phyloP scores from a whole-genome alignment of 2,113 vertebrate species.

The Balaeniceps rex region DNA sequence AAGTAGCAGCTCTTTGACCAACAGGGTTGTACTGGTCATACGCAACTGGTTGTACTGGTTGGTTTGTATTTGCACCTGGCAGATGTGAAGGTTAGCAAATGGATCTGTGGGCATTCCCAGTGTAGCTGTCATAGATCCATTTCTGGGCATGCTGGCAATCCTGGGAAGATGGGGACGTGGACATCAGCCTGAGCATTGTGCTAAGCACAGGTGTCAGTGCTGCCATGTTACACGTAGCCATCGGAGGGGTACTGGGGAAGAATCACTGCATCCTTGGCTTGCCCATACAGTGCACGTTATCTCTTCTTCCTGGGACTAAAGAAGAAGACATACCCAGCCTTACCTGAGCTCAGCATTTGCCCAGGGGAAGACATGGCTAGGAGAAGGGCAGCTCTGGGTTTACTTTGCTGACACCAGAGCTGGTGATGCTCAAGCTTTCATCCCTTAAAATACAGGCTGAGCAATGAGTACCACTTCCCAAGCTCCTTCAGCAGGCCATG shows the following conservation, averaged over 20 bases:
- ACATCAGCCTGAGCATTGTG: background rate
- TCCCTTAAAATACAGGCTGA: background rate
- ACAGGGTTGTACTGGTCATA: background rate
- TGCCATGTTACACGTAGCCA: background rate
- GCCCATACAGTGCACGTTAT: background rate
- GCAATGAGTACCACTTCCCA: background rate
- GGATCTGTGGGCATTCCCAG: background rate
- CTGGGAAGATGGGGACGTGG: background rate
- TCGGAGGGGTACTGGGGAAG: rapidly evolving
- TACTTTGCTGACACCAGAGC: background rate
- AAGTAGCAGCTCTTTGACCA: background rate
- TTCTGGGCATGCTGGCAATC: background rate
- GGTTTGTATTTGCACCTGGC: background rate
- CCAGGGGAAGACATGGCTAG: background rate
- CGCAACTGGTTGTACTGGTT: background rate
- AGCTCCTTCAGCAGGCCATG: background rate
- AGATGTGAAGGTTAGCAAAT: background rate
- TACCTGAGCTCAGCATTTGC: background rate
- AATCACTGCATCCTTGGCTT: background rate
- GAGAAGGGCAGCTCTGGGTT: background rate
- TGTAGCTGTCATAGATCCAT: background rate
- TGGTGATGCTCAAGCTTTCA: background rate
- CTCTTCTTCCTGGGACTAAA: background rate
- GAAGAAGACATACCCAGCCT: background rate
- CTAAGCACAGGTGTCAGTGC: background rate